phyloP scores from a whole-genome alignment of 2,797 vertebrate species.

The Melanotaenia trifasciata region DNA sequence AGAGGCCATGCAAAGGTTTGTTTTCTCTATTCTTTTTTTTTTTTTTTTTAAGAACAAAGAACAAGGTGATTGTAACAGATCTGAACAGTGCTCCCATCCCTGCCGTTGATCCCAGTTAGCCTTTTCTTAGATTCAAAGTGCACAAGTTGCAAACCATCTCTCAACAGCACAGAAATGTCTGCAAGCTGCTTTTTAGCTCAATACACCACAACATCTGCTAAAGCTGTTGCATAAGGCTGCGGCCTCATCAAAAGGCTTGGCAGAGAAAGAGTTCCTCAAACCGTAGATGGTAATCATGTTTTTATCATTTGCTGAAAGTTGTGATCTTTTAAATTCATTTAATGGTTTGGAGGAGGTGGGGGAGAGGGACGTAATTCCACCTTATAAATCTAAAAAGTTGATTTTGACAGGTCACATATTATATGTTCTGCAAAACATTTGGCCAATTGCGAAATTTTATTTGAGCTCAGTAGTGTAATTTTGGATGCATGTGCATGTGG shows the following conservation, averaged over 20 bases:
- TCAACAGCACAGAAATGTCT: conserved; percentile 51
- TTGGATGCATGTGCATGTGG: conserved; percentile 38
- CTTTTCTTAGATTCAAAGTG: conserved; percentile 48
- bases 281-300: conserved; percentile 70
- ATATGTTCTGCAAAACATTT: conserved; percentile 48
- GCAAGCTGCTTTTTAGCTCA: conserved; percentile 64
- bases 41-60: conserved; percentile 35
- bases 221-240: conserved; percentile 68
- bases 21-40: too few relatives aligned
- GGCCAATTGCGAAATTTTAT: conserved; percentile 35
- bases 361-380: conserved; percentile 48
- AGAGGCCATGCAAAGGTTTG: neutral
- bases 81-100: conserved; percentile 23
- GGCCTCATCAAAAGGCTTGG: conserved; percentile 73
- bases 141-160: conserved; percentile 49
- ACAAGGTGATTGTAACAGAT: conserved; percentile 39
- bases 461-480: conserved; percentile 44
- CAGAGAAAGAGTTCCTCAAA: conserved; percentile 62
- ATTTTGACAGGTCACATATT: conserved; percentile 60
- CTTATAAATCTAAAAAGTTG: conserved; percentile 57
- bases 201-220: conserved; percentile 73
- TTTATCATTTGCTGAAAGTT: conserved; percentile 74
- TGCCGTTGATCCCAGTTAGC: conserved; percentile 36
- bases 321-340: conserved; percentile 71
- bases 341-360: conserved; percentile 36